Evolutionary conservation across 2,888 invertebrate genomes (phyloP), one percentile per base, ranked within the genome.

Genomic region (Hyles lineata): DNA sequence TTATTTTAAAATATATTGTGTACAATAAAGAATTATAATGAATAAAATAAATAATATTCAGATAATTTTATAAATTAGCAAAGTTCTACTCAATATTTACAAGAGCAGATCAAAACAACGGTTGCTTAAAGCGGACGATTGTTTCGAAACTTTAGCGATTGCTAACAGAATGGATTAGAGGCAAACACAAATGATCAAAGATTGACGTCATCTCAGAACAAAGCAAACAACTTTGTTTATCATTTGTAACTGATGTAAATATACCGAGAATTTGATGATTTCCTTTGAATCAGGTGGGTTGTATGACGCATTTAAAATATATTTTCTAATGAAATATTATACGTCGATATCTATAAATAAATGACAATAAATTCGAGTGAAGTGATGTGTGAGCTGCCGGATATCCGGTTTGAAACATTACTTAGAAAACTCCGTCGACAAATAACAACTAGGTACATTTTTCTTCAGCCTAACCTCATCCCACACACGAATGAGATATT

Each of bases 71-170:
- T 43, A 15, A 43, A 43, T 43, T 43, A 43, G 43, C 43, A 11
- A 43, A 43, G 3, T 15, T 43, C 43, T 43, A 43, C 11, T 3
- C 11, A 43, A 43, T 11, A n/a, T n/a, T 55, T 8, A 4, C 17
- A 5, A 55, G 55, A 55, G n/a, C 7, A n/a, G n/a, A 55, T 55
- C 55, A 55, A 55, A 43, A 43, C 15, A 43, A 55, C n/a, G 5
- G 55, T n/a, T 55, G 19, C 55, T 19, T 55, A 55, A 55, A 55
- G 55, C 8, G n/a, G 55, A 55, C 55, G n/a, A n/a, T 6, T n/a
- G n/a, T 55, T 55, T 55, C 19, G 55, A n/a, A 55, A 55, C 55
- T 55, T 55, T 55, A 55, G 55, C 55, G 17, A 55, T 55, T 55
- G 55, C 55, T 55, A n/a, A 17, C 55, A 15, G n/a, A 55, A 55